phyloP scores from a whole-genome alignment of 2,797 vertebrate genomes.

The Coregonus suidteri region DNA sequence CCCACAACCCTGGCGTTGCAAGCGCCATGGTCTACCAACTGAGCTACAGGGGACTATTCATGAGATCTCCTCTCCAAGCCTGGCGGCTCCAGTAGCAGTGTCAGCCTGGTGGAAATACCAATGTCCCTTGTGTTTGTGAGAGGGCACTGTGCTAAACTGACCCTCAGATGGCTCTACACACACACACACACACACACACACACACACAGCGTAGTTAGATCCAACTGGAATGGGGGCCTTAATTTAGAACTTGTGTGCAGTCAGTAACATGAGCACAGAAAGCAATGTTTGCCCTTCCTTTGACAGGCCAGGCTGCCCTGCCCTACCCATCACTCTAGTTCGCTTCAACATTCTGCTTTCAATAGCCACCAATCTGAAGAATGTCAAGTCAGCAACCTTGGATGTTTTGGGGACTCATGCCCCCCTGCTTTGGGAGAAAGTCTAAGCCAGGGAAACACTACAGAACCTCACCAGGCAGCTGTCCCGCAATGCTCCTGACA shows the following conservation, averaged over 20 bases:
- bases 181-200: conserved; percentile 14
- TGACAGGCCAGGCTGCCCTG: not conserved
- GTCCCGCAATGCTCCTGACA: not conserved
- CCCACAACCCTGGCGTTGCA: too few species aligned
- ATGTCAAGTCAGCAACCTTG: not conserved
- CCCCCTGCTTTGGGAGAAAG: too few species aligned
- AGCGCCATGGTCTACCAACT: too few species aligned
- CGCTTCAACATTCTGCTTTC: conserved; percentile 1
- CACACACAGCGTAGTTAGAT: conserved; percentile 41
- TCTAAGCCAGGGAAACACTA: not conserved
- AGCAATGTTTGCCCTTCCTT: conserved; percentile 60
- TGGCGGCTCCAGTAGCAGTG: not conserved
- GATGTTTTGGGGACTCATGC: not conserved
- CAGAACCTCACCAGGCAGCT: not conserved
- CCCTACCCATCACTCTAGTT: not conserved
- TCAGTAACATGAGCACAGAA: conserved; percentile 57
- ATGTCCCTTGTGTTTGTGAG: not conserved
- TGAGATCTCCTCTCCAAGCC: not conserved
- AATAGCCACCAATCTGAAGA: not conserved
- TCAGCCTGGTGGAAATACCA: not conserved
- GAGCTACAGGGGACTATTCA: too few species aligned
- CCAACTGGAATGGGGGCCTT: conserved; percentile 54
- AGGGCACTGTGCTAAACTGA: not conserved
- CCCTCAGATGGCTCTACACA: not conserved
- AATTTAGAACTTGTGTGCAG: conserved; percentile 60